Evolutionary conservation across 2,797 vertebrate genomes (phyloP).

Genomic region (Margarornis squamiger): DNA sequence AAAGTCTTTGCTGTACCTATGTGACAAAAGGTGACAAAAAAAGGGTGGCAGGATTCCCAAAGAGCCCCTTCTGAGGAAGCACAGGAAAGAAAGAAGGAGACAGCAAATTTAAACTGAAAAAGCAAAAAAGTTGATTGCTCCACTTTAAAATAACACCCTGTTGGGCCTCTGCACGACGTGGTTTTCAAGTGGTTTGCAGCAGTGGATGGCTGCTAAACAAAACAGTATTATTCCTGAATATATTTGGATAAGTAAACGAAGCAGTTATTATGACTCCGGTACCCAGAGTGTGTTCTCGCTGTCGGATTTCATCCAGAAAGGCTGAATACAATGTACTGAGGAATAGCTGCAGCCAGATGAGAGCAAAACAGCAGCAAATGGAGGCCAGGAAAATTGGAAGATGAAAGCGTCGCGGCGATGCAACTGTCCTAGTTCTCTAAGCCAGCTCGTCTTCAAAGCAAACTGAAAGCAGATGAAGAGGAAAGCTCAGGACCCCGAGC

Average conservation of each 20-base stretch:
- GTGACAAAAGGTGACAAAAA: neutral
- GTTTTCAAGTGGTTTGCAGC: neutral
- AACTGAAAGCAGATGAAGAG: neutral
- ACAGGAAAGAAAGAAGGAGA: neutral
- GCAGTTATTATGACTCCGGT: neutral
- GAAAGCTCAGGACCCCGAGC: neutral
- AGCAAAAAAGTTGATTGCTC: neutral
- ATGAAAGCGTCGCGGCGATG: conserved; percentile 23
- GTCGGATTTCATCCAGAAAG: neutral
- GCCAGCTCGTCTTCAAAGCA: neutral
- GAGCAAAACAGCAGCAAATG: neutral
- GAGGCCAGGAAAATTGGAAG: neutral
- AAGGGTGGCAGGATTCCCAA: neutral
- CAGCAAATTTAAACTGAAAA: neutral
- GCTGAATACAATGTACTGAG: neutral
- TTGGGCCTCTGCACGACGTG: neutral
- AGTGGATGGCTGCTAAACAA: neutral
- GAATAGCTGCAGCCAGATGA: neutral
- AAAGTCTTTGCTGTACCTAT: neutral
- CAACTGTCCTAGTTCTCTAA: neutral
- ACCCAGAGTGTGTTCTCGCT: neutral
- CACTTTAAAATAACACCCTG: neutral
- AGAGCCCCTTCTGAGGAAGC: neutral
- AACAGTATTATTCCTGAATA: neutral
- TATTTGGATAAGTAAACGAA: conserved; percentile 25